phyloP scores from a whole-genome alignment of 2,797 vertebrate genomes.

The Pteropus rufus region DNA sequence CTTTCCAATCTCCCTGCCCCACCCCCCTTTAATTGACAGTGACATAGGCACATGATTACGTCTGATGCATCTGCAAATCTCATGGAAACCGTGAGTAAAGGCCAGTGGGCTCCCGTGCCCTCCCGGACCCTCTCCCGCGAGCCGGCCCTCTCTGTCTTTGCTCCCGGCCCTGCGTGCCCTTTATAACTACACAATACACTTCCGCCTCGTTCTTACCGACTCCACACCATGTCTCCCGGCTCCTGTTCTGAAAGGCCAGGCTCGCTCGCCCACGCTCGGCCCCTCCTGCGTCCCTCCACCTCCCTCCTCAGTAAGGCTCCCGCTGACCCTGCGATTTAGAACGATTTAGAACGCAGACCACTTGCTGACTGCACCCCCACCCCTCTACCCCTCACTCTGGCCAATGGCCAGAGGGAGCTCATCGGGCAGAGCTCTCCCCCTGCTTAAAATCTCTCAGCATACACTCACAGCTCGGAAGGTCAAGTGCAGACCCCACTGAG shows the following conservation, averaged over 20 bases:
- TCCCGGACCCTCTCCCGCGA: background rate
- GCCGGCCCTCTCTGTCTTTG: background rate
- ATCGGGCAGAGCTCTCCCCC: accelerated
- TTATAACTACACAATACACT: background rate
- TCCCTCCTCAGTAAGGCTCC: accelerated
- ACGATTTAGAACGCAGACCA: too few relatives aligned
- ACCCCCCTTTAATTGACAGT: background rate
- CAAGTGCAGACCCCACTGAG: accelerated
- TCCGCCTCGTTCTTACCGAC: background rate
- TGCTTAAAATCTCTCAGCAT: accelerated
- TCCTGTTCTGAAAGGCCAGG: background rate
- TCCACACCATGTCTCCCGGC: accelerated
- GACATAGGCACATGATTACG: background rate
- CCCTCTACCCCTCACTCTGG: too few relatives aligned
- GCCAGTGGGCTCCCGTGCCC: background rate
- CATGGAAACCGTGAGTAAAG: background rate
- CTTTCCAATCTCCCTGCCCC: background rate
- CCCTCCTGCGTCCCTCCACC: accelerated
- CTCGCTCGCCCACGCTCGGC: background rate
- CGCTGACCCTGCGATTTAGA: accelerated
- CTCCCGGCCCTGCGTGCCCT: background rate
- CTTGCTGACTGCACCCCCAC: background rate
- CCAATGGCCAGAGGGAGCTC: background rate
- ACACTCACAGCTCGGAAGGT: accelerated
- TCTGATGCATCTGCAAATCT: background rate